phyloP scores from a whole-genome alignment of 2,113 vertebrate species.

The Epinephelus fuscoguttatus region DNA sequence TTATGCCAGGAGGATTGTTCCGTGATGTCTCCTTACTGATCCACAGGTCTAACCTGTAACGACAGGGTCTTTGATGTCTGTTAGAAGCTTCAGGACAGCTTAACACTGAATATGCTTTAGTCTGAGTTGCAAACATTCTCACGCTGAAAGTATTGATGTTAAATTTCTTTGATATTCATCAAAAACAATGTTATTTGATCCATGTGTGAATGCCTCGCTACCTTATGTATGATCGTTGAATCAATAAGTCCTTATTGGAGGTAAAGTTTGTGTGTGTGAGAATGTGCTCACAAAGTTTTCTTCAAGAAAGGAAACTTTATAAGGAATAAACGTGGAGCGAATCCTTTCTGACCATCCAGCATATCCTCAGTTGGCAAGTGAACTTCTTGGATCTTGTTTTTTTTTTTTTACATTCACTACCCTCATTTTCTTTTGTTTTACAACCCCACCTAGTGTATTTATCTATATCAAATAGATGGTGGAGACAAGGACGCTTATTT shows the following conservation, averaged over 20 bases:
- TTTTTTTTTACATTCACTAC: background rate
- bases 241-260: background rate
- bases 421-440: background rate
- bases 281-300: background rate
- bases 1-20: background rate
- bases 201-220: background rate
- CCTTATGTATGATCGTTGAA: background rate
- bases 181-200: slow-evolving; percentile 6
- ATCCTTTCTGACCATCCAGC: background rate
- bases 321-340: background rate
- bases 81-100: background rate
- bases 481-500: background rate
- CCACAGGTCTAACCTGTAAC: background rate
- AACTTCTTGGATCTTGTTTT: background rate
- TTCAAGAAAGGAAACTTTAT: background rate
- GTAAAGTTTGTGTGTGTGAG: background rate
- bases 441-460: background rate
- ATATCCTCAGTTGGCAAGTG: background rate
- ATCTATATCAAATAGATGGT: background rate
- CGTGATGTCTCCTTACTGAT: background rate
- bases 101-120: background rate
- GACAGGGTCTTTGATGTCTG: slow-evolving; percentile 15
- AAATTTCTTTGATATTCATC: slow-evolving; percentile 5
- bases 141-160: background rate
- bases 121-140: slow-evolving; percentile 11